phyloP scores from a whole-genome alignment of 2,113 vertebrate species.

The Oxygymnocypris stewartii region DNA sequence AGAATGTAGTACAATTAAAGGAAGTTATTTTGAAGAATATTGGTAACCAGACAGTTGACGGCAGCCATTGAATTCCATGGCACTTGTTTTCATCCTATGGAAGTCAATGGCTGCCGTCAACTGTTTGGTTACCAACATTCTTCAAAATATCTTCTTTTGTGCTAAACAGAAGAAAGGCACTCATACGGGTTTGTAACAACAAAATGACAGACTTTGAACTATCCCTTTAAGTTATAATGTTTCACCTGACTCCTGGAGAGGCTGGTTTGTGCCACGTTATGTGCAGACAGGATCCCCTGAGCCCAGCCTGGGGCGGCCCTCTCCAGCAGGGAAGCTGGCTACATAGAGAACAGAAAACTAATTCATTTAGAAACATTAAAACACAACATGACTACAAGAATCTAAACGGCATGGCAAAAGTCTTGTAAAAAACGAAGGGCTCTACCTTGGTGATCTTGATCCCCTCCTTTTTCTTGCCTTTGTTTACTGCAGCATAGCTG shows the following conservation, averaged over 20 bases:
- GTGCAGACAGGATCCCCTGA: slow-evolving; percentile 98
- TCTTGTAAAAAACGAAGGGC: background rate
- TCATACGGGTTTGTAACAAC: background rate
- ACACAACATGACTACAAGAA: background rate
- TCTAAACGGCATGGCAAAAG: background rate
- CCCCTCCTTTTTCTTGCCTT: slow-evolving; percentile 94
- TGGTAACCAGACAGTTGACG: background rate
- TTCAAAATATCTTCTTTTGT: background rate
- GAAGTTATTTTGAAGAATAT: too few relatives aligned
- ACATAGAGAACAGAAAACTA: slow-evolving; percentile 53
- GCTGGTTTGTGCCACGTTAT: slow-evolving; percentile 98
- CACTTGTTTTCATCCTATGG: too few relatives aligned
- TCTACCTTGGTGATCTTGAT: slow-evolving; percentile 94
- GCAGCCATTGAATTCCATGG: background rate
- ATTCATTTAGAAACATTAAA: background rate
- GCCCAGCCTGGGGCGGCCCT: slow-evolving; percentile 98
- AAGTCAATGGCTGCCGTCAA: background rate
- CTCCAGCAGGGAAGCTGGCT: slow-evolving; percentile 97
- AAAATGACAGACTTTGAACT: background rate
- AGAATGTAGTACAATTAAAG: background rate
- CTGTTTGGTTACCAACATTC: background rate
- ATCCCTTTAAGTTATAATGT: slow-evolving; percentile 26
- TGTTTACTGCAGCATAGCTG: slow-evolving; percentile 90
- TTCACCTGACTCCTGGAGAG: slow-evolving; percentile 98
- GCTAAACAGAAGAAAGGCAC: background rate